Percentiles rank a stretch among this genome's conserved stretches.
phyloP scores from a whole-genome alignment of 2,888 invertebrate genomes.

The Latheticus oryzae region DNA sequence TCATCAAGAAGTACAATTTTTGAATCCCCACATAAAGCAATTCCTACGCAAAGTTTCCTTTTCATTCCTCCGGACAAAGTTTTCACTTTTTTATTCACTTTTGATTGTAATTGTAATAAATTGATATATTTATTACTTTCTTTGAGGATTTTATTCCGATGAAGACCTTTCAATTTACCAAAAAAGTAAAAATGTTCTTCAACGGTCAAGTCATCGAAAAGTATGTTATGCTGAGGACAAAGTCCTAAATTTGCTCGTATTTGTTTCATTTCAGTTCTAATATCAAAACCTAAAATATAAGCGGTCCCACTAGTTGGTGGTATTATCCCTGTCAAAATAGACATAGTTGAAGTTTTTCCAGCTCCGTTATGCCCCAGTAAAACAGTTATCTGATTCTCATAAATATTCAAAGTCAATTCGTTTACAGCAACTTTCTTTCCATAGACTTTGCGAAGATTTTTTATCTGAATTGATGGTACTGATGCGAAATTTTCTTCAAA shows the following conservation, averaged over 20 bases:
- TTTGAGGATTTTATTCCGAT: conserved; percentile 67
- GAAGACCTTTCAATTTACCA: conserved; percentile 76
- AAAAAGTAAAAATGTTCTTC: conserved; percentile 87
- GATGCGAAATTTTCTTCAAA: conserved; percentile 70
- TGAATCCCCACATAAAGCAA: conserved; percentile 81
- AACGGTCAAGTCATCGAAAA: conserved; percentile 86
- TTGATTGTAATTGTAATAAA: conserved; percentile 75
- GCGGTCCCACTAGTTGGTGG: conserved; percentile 78
- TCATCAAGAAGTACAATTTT: conserved; percentile 80
- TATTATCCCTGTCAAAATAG: conserved; percentile 87
- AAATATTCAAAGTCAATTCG: conserved; percentile 82
- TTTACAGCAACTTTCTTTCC: conserved; percentile 72
- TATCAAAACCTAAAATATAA: conserved; percentile 77
- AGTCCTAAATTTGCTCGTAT: conserved; percentile 80
- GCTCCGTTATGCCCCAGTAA: conserved; percentile 87
- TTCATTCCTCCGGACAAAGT: conserved; percentile 84
- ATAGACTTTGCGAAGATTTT: conserved; percentile 73
- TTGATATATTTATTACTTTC: conserved; percentile 76
- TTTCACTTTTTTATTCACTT: conserved; percentile 70
- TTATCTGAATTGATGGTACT: conserved; percentile 68
- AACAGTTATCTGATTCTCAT: conserved; percentile 89
- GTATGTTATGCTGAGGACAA: conserved; percentile 88
- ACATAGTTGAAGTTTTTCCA: conserved; percentile 94
- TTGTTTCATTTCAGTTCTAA: conserved; percentile 71
- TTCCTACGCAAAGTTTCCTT: conserved; percentile 79